A percentile compares a stretch with the other conserved stretches of the same genome.
phyloP scores from a whole-genome alignment of 2,888 invertebrate genomes.

The Patella ulyssiponensis region DNA sequence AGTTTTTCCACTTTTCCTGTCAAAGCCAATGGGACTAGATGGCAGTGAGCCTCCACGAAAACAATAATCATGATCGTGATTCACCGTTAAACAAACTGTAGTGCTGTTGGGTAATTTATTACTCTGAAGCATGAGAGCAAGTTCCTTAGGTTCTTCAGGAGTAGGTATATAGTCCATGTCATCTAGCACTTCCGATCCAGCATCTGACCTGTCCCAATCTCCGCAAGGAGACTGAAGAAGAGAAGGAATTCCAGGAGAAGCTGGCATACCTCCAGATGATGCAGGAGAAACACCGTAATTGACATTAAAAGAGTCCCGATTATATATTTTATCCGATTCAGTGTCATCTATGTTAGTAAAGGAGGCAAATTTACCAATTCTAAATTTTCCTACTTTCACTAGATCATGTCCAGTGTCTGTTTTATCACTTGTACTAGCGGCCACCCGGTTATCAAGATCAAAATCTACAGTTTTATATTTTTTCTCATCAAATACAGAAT shows the following conservation, averaged over 20 bases:
- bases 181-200: constrained; percentile 44
- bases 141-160: background rate
- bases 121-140: background rate
- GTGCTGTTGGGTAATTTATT: background rate
- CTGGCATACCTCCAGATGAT: constrained; percentile 25
- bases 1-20: constrained; percentile 12
- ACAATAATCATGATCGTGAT: constrained; percentile 66
- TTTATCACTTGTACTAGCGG: constrained; percentile 13
- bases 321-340: constrained; percentile 42
- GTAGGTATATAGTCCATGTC: constrained; percentile 28
- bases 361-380: constrained; percentile 62
- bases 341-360: constrained; percentile 56
- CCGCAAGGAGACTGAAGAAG: constrained; percentile 41
- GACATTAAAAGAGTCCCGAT: constrained; percentile 21
- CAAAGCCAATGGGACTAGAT: background rate
- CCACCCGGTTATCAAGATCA: constrained; percentile 11
- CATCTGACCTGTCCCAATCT: constrained; percentile 48
- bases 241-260: constrained; percentile 28
- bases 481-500: background rate
- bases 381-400: constrained; percentile 56
- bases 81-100: constrained; percentile 17
- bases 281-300: constrained; percentile 34
- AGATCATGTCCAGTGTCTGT: constrained; percentile 26
- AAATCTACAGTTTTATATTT: constrained; percentile 13
- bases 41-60: constrained; percentile 29